phyloP scores from a whole-genome alignment of 53 echinoderm and acorn worm species.

The Zoroaster sp. region DNA sequence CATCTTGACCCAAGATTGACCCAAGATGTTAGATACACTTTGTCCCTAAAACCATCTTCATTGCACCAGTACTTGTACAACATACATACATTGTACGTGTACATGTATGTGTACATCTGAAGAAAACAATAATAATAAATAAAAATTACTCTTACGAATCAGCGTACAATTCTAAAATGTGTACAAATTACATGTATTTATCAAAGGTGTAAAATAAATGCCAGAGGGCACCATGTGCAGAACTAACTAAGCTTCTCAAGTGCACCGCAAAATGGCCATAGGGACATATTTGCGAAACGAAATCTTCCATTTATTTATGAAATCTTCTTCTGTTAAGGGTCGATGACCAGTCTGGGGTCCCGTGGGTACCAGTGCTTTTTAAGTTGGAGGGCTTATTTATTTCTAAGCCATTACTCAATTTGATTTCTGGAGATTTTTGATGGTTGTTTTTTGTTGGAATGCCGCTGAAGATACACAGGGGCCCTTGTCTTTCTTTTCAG shows the following conservation, averaged over 20 bases:
- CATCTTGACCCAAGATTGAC: no score
- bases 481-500: background rate
- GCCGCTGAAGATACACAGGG: background rate
- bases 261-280: background rate
- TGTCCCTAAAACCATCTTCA: no score
- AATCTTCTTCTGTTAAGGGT: background rate
- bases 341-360: conserved; percentile 12
- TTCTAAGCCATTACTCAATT: background rate
- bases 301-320: conserved; percentile 15
- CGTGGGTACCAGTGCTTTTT: background rate
- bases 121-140: no score
- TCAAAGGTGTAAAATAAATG: background rate
- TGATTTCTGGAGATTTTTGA: background rate
- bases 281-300: conserved; percentile 24
- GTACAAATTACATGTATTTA: background rate
- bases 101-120: no score
- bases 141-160: no score
- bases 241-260: background rate
- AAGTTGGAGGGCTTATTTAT: background rate
- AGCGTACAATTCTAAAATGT: background rate
- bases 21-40: no score
- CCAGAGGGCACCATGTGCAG: background rate
- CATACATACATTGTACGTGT: no score
- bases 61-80: no score
- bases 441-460: background rate